Base-by-base conservation (phyloP, 1,140 invertebrate genomes). In the Euschistus heros region DNA sequence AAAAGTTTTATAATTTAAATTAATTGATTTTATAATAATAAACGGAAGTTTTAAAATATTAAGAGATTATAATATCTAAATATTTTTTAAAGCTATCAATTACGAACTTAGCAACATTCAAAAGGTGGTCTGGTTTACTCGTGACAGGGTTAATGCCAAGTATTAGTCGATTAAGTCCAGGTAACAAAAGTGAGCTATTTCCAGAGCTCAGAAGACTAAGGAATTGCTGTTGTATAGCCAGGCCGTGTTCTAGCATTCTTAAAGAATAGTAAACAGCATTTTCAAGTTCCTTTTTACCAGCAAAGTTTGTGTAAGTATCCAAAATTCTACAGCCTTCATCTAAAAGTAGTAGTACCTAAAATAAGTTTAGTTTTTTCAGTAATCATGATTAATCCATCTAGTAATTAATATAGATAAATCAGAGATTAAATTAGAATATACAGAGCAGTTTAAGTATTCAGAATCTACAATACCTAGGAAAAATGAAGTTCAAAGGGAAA, bases 141-240 rank as follows among this genome's bases (percentile, higher is more conserved):
- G 80, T 86, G 14, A 85, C 78, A 14, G 86, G 83, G 78, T 93
- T 92, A 15, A 91, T 80, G 64, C 87, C 87, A n/a, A 94, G 74
- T 0, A 97, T 76, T 10, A 97, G 80, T 68, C 89, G 87, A 60
- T 87, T 89, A 4, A 95, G 74, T 5, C 85, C 84, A 0, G 85
- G 83, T 0, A 92, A 75, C 24, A 93, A 76, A 17, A 87, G 78
- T 2, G 81, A 79, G 27, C 79, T 76, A 47, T 80, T 80, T 0
- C 73, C 71, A 0, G 68, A 67, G 15, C 72, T 73, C 4, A 86
- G 74, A 22, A 83, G 76, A 14, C 77, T 75, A 68, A 89, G 81
- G 72, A 91, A 89, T 27, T 76, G 78, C 62, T 82, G 78, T 68
- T 91, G 86, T 55, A 84, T 79, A 17, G 78, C 76, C 24, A 90